These are phyloP conservation scores for Ceratoteleas bidentatus DNA, from an alignment of 1,140 invertebrate species.

Conservation along the genomic window DNA sequence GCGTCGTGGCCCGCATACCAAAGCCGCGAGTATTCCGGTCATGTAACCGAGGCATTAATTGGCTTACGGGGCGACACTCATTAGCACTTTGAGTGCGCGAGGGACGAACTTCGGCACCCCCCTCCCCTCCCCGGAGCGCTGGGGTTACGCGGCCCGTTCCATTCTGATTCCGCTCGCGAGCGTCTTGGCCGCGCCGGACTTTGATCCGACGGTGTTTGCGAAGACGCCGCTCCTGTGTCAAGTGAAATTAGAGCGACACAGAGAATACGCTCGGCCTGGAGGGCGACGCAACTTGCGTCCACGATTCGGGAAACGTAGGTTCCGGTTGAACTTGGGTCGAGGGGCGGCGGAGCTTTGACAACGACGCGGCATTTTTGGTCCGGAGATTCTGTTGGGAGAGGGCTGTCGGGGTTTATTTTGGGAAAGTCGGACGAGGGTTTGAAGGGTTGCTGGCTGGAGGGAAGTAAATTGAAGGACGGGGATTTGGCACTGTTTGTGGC, in stretches of 20 bases:
- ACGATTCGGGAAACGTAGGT: slow-evolving; percentile 9
- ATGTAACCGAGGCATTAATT: slow-evolving; percentile 81
- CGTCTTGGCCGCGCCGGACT: slow-evolving; percentile 38
- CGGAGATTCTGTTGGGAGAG: too few species aligned
- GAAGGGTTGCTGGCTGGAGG: too few species aligned
- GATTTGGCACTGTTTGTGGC: too few species aligned
- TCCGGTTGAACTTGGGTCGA: slow-evolving; percentile 14
- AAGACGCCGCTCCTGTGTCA: slow-evolving; percentile 35
- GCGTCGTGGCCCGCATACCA: slow-evolving; percentile 80
- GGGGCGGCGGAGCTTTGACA: background rate
- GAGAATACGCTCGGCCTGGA: slow-evolving; percentile 13
- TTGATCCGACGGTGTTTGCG: slow-evolving; percentile 51
- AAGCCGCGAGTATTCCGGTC: slow-evolving; percentile 80
- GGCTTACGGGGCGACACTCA: slow-evolving; percentile 82
- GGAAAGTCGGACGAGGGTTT: too few species aligned
- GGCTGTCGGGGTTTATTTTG: too few species aligned
- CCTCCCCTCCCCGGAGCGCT: slow-evolving; percentile 14
- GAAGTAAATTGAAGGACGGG: too few species aligned
- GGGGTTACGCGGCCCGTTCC: slow-evolving; percentile 16
- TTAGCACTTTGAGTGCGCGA: slow-evolving; percentile 80
- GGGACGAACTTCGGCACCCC: slow-evolving; percentile 31
- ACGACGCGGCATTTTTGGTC: slow-evolving; percentile 13
- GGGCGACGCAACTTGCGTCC: background rate
- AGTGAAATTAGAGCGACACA: slow-evolving; percentile 48
- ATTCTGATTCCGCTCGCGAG: slow-evolving; percentile 48